Evolutionary conservation across 2,888 invertebrate species (phyloP).

Genomic region (Scaeva pyrastri): DNA sequence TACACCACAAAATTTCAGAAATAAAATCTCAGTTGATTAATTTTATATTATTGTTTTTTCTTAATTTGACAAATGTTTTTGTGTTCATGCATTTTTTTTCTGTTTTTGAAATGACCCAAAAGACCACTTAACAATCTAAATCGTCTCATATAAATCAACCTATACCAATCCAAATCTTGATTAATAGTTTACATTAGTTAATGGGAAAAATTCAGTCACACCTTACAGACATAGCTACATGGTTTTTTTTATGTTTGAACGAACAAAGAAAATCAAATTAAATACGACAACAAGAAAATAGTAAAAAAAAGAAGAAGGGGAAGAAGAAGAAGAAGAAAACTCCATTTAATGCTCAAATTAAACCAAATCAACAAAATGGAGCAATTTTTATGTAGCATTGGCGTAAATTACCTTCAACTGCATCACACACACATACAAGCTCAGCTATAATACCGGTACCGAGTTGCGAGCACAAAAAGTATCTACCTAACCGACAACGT

Average conservation of each 20-base stretch:
- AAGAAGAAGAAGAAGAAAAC: not conserved
- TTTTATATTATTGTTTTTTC: not conserved
- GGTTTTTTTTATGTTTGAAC: too few relatives aligned
- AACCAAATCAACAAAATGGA: slow-evolving; percentile 41
- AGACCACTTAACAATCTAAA: slow-evolving; percentile 26
- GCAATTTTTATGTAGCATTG: slow-evolving; percentile 38
- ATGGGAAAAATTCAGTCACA: slow-evolving; percentile 28
- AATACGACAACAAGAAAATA: too few relatives aligned
- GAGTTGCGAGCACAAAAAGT: not conserved
- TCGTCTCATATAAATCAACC: slow-evolving; percentile 41
- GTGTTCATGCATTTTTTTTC: not conserved
- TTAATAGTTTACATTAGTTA: slow-evolving; percentile 38
- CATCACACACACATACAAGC: slow-evolving; percentile 34
- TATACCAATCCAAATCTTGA: slow-evolving; percentile 27
- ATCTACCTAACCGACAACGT: not conserved
- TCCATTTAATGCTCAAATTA: slow-evolving; percentile 39
- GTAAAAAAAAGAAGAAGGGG: slow-evolving; percentile 19
- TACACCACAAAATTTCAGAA: not conserved
- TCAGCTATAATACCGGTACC: too few relatives aligned
- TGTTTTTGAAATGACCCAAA: not conserved
- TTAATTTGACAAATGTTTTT: not conserved
- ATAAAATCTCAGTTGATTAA: not conserved
- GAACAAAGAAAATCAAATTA: too few relatives aligned
- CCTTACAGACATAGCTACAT: not conserved
- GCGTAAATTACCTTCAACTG: slow-evolving; percentile 69